A percentile compares a stretch with the other conserved stretches of the same genome.
phyloP scores from a whole-genome alignment of 2,888 invertebrate species.

The Aproaerema taeniolella region DNA sequence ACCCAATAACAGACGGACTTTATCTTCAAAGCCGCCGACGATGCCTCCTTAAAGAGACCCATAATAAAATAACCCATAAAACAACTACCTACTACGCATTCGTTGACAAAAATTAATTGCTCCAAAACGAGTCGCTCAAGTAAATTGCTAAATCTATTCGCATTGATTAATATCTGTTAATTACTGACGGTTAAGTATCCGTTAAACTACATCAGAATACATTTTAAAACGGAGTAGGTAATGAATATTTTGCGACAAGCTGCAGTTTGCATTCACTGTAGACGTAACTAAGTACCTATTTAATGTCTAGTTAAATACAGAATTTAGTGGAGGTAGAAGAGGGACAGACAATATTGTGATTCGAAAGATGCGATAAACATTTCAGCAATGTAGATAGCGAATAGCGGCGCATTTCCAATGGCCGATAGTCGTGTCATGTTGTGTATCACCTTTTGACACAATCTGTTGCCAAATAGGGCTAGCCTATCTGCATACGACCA shows the following conservation, averaged over 20 bases:
- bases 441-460: constrained; percentile 39
- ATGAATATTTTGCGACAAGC: no score
- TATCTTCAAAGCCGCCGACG: constrained; percentile 19
- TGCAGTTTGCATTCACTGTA: no score
- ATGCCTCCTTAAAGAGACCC: constrained; percentile 10
- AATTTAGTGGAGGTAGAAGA: no score
- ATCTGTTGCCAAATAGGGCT: constrained; percentile 48
- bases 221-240: no score
- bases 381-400: constrained; percentile 21
- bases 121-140: constrained; percentile 10
- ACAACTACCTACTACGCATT: constrained; percentile 13
- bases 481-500: constrained; percentile 11
- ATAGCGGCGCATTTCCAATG: constrained; percentile 44
- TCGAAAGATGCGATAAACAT: no score
- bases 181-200: no score
- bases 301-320: no score
- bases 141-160: constrained; percentile 4
- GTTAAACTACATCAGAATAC: no score
- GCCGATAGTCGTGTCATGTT: constrained; percentile 40
- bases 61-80: constrained; percentile 16
- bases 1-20: constrained; percentile 14
- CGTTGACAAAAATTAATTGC: constrained; percentile 18
- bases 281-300: no score
- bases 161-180: no score
- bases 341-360: background rate